phyloP scores from a whole-genome alignment of 1,140 invertebrate genomes.

The Microplitis demolitor region DNA sequence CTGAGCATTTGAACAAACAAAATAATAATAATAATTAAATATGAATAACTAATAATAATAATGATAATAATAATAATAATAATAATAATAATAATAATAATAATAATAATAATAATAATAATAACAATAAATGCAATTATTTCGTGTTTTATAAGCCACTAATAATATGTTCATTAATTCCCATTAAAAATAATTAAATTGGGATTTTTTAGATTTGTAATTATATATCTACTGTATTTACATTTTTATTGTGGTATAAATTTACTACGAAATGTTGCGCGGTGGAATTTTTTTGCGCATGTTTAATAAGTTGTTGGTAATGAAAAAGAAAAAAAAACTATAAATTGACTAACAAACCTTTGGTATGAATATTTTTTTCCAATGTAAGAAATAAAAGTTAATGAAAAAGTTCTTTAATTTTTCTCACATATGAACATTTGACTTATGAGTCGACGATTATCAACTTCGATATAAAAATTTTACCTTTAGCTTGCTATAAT shows the following conservation, averaged over 20 bases:
- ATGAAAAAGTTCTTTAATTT: too few relatives aligned
- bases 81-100: background rate
- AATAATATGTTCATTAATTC: background rate
- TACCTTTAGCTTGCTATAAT: too few relatives aligned
- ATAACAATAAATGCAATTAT: background rate
- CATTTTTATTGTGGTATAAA: background rate
- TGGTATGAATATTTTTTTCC: background rate
- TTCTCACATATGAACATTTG: too few relatives aligned
- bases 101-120: background rate
- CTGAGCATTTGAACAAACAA: too few relatives aligned
- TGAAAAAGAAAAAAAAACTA: background rate
- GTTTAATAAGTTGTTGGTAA: background rate
- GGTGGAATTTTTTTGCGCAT: background rate
- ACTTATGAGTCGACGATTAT: too few relatives aligned
- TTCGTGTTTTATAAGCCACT: background rate
- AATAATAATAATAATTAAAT: background rate
- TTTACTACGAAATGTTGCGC: background rate
- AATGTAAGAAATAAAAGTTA: too few relatives aligned
- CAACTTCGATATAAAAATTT: too few relatives aligned
- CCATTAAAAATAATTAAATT: background rate
- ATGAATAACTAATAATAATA: too few relatives aligned
- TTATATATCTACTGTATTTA: background rate
- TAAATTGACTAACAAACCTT: background rate
- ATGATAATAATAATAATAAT: conserved; percentile 1
- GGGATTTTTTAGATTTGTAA: background rate